Evolutionary conservation across 2,113 vertebrate species (phyloP), one percentile per base, ranked within the genome.

Genomic region (Dipodomys spectabilis): DNA sequence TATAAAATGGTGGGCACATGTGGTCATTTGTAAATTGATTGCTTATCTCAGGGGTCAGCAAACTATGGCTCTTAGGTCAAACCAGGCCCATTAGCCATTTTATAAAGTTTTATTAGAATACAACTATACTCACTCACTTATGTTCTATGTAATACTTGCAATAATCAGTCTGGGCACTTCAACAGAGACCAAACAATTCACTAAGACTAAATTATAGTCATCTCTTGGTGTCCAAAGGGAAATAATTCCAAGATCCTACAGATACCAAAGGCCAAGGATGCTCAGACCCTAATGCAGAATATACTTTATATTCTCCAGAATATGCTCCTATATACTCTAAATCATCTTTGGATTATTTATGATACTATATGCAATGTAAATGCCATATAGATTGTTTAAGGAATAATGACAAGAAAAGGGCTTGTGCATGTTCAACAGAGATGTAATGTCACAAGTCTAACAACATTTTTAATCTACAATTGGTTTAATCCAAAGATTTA

Each of bases 41-140:
- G 18, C 49, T 93, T 83, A 67, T 10, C 30, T 88, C 23, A 28
- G 25, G 2, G 18, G 3, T 87, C 10, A 30, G 35, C 28, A 87
- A 84, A 64, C 45, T 23, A 79, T 11, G 30, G 8, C 45, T 20
- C 10, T 25, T 1, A 28, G 39, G 73, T 44, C 35, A 95, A 86
- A 93, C 49, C n/a, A 44, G 68, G 39, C 5, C 45, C 3, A 27
- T 25, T 7, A 53, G 5, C 35, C 53, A n/a, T 32, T 96, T 95
- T 88, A 75, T 82, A 88, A 88, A 92, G 23, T 79, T 82, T 94
- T 95, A 82, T 20, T 95, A 72, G 64, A 39, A 86, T 27, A 72
- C 27, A 49, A 60, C 27, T 6, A 28, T 39, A 16, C 1, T 72
- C 60, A 72, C 71, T 79, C 49, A 18, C 22, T 62, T 77, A 60